phyloP scores from a whole-genome alignment of 2,113 vertebrate species.

The Riparia riparia region DNA sequence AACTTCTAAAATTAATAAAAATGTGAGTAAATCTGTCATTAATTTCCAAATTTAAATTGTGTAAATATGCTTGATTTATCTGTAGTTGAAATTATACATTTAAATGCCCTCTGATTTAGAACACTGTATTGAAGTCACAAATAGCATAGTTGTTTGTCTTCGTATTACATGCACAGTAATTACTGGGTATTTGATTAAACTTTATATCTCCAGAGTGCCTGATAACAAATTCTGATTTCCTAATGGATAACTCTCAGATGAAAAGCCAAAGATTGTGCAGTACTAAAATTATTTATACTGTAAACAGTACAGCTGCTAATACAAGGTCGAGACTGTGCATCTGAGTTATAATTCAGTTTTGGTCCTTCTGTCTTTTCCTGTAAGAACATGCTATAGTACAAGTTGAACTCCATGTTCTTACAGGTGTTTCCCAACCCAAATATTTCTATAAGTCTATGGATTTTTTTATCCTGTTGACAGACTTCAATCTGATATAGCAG shows the following conservation, averaged over 20 bases:
- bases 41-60: not conserved
- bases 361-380: not conserved
- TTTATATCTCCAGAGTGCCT: not conserved
- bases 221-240: conserved; percentile 10
- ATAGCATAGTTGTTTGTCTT: not conserved
- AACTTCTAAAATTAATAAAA: not conserved
- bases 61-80: not conserved
- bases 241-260: not conserved
- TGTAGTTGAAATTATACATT: not conserved
- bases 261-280: not conserved
- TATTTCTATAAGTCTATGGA: not conserved
- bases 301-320: not conserved
- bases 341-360: not conserved
- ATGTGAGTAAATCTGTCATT: not conserved
- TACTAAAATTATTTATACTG: not conserved
- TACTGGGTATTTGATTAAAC: not conserved
- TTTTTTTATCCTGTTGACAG: not conserved
- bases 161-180: not conserved
- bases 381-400: not conserved
- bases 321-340: not conserved
- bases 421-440: not conserved
- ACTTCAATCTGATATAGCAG: not conserved
- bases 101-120: not conserved
- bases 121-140: not conserved
- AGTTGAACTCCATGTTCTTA: not conserved